Conservation (phyloP, 2,888 invertebrate species). For the Mythimna vitellina region DNA sequence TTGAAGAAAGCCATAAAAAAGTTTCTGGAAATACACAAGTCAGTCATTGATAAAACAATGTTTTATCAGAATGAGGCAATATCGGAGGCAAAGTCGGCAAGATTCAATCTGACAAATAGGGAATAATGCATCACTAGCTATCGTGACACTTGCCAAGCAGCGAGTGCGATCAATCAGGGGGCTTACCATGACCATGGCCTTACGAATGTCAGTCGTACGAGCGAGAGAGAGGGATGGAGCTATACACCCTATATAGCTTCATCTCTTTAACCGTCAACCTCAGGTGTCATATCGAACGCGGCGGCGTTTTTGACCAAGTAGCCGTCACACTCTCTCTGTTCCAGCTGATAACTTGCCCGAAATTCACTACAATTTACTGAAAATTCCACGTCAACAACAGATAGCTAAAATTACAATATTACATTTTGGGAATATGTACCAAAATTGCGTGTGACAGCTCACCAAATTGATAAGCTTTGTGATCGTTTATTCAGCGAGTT, state of each 20-base stretch:
- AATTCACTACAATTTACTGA: constrained; percentile 43
- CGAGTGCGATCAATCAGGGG: constrained; percentile 5
- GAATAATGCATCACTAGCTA: constrained; percentile 21
- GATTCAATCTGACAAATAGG: constrained; percentile 17
- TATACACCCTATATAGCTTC: no score
- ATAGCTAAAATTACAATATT: constrained; percentile 24
- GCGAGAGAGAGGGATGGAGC: no score
- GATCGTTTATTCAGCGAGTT: constrained; percentile 18
- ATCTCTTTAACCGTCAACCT: background rate
- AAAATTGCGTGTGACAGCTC: constrained; percentile 41
- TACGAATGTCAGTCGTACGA: no score
- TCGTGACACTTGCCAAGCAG: constrained; percentile 26
- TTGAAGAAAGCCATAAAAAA: background rate
- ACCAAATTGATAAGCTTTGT: constrained; percentile 46
- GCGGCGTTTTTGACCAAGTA: constrained; percentile 8
- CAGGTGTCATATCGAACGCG: constrained; percentile 6
- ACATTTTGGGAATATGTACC: constrained; percentile 31
- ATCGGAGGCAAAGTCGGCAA: background rate
- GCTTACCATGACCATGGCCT: no score
- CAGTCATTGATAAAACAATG: background rate
- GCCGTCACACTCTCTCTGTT: constrained; percentile 20
- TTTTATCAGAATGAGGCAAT: background rate
- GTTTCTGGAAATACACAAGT: background rate
- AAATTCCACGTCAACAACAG: constrained; percentile 43
- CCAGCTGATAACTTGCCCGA: constrained; percentile 15